Base-by-base conservation (phyloP, 1,140 invertebrate genomes). In the Odontomachus brunneus region DNA sequence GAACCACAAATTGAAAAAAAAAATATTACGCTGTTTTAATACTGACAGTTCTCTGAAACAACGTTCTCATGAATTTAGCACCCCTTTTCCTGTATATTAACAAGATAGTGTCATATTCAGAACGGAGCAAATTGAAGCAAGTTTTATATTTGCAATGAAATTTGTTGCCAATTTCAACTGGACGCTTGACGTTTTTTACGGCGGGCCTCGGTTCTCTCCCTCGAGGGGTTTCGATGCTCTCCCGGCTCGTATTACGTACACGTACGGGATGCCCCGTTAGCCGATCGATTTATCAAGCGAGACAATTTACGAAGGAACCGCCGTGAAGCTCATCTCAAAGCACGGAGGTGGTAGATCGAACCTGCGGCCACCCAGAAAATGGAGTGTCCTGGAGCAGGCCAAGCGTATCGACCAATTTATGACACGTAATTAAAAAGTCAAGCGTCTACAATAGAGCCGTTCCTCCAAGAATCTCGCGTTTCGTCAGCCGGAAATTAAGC, bases 401-500 rank as follows among this genome's bases (percentile, higher is more conserved):
- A 85, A 91, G 89, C 91, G 91, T 91, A 88, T 91, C 92, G 89
- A 80, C 87, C 91, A 92, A 92, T 91, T 92, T 92, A 92, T 92
- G 92, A 92, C 91, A 92, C 87, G 89, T 90, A 92, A 92, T 92
- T 92, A 92, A 91, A 92, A 91, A 92, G 91, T 91, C 91, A 91
- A 90, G 83, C 89, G 88, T 83, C 85, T 83, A 84, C 82, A 84
- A 74, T 85, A 67, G 82, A 78, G 63, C 84, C 85, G 82, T 90
- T 83, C 86, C 81, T 89, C 84, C 38, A 67, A 84, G 83, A 84
- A n/a, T n/a, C n/a, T n/a, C 82, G 87, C 83, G 86, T 89, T 90
- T 88, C 90, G 89, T 88, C 90, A 78, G 82, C 60, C 85, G 82
- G 86, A 89, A 90, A 89, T 85, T 88, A 71, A 14, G 22, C 3